A percentile compares a stretch with the other conserved stretches of the same genome.
Evolutionary conservation across 2,888 invertebrate species (phyloP).

Genomic region (Luperina nickerlii): DNA sequence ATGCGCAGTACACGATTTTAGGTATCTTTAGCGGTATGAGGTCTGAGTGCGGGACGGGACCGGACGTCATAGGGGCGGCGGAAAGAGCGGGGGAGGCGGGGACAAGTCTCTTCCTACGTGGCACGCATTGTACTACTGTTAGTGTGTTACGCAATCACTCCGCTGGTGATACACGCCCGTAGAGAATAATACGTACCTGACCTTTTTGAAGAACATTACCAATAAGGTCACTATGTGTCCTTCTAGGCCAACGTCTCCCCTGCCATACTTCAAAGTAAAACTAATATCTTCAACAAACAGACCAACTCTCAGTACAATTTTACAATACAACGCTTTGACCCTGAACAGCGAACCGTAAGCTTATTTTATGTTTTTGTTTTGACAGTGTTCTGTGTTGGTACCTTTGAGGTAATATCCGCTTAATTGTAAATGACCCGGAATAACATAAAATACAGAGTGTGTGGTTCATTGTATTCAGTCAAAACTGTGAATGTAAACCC

Average conservation of each 20-base stretch:
- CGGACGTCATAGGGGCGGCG: too few relatives aligned
- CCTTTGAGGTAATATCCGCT: conserved; percentile 43
- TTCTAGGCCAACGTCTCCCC: neutral
- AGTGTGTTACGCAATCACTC: too few relatives aligned
- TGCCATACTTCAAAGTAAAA: neutral
- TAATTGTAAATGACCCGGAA: conserved; percentile 38
- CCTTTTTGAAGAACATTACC: neutral
- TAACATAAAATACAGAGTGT: conserved; percentile 32
- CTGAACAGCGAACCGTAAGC: conserved; percentile 35
- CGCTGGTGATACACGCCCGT: too few relatives aligned
- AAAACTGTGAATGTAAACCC: neutral
- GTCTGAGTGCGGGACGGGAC: too few relatives aligned
- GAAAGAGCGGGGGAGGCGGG: too few relatives aligned
- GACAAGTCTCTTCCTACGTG: too few relatives aligned
- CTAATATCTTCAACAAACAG: conserved; percentile 19
- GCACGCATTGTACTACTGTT: too few relatives aligned
- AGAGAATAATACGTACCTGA: neutral
- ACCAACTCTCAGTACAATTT: conserved; percentile 22
- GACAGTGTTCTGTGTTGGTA: conserved; percentile 28
- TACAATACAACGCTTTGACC: conserved; percentile 12
- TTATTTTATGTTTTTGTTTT: conserved; percentile 66
- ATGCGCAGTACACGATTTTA: too few relatives aligned
- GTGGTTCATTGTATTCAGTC: neutral
- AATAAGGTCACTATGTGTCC: neutral
- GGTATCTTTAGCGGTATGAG: too few relatives aligned